These are phyloP conservation scores for Apodemia zela DNA, from an alignment of 2,888 invertebrate genomes.

Conservation along the genomic window DNA sequence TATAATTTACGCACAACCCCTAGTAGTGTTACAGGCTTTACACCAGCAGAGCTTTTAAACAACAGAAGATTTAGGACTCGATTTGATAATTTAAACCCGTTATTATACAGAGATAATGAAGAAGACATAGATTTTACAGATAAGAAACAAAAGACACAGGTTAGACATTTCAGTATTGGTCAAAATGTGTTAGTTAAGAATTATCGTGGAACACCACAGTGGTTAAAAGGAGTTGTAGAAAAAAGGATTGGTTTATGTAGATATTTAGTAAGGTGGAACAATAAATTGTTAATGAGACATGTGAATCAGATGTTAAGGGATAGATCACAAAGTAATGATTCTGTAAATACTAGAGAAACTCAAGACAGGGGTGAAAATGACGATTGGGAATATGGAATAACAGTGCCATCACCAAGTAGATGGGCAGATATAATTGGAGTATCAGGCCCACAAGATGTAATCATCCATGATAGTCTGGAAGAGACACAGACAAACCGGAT, in stretches of 20 bases:
- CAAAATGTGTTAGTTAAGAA: no score
- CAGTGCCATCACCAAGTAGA: no score
- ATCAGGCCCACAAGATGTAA: no score
- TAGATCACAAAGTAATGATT: neutral
- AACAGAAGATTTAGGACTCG: neutral
- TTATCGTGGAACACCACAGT: neutral
- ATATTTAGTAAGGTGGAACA: neutral
- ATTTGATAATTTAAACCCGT: neutral
- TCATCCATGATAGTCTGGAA: no score
- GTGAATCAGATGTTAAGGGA: slow-evolving; percentile 9
- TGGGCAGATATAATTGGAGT: no score
- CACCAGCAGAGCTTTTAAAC: neutral
- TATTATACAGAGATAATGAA: no score
- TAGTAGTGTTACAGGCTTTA: neutral
- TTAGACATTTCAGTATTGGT: no score
- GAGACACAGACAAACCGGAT: no score
- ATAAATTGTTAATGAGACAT: neutral
- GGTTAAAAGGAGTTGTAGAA: neutral
- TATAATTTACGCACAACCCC: slow-evolving; percentile 1
- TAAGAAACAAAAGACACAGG: no score
- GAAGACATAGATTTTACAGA: no score
- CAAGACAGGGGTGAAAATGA: neutral
- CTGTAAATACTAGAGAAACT: neutral
- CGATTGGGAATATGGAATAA: neutral
- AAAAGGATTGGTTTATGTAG: neutral